These are phyloP conservation scores for Arctia plantaginis DNA, from an alignment of 2,888 invertebrate genomes.

Conservation along the genomic window DNA sequence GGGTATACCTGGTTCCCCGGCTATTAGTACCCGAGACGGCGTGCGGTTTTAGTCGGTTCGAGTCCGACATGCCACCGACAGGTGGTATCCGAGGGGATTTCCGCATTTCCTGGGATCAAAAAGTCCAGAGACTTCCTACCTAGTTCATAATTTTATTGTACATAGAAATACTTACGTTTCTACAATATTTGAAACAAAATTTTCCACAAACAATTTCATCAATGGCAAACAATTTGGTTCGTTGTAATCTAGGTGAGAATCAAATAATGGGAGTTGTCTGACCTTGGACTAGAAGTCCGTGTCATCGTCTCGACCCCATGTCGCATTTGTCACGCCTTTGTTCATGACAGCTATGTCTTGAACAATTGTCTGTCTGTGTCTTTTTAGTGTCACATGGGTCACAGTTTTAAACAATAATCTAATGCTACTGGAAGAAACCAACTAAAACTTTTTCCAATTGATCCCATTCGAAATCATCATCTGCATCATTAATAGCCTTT, in stretches of 20 bases:
- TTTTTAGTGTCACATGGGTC: neutral
- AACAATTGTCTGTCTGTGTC: conserved; percentile 6
- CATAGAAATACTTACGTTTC: neutral
- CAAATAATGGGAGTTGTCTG: conserved; percentile 1
- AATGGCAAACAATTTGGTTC: neutral
- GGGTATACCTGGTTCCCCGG: too few species aligned
- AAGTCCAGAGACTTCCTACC: neutral
- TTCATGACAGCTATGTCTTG: neutral
- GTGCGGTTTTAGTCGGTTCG: too few species aligned
- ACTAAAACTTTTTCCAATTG: too few species aligned
- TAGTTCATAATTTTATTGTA: neutral
- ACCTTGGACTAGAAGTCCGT: conserved; percentile 14
- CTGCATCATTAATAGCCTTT: too few species aligned
- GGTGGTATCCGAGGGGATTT: too few species aligned
- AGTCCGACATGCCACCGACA: too few species aligned
- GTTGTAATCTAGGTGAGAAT: conserved; percentile 7
- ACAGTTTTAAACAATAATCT: neutral
- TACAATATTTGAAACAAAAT: neutral
- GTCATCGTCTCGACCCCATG: conserved; percentile 12
- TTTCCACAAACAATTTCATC: neutral
- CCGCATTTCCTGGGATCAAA: too few species aligned
- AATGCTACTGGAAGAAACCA: too few species aligned
- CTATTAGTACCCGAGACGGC: too few species aligned
- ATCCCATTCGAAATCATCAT: too few species aligned
- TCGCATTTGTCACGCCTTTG: conserved; percentile 15